Evolutionary conservation across 2,113 vertebrate species (phyloP), one percentile per base, ranked within the genome.

Genomic region (Sinocyclocheilus maitianheensis): DNA sequence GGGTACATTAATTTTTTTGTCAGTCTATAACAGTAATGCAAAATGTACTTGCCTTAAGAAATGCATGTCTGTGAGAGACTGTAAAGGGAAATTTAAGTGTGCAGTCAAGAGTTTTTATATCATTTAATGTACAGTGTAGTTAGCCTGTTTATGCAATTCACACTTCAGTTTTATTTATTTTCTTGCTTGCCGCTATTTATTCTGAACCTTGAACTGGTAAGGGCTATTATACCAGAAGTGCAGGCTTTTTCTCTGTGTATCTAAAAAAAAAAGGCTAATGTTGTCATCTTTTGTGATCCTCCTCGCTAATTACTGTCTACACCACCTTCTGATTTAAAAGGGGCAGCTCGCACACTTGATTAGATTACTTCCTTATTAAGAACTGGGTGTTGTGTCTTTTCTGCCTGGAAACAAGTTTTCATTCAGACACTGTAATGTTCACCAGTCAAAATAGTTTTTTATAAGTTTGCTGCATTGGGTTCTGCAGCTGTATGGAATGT

Each of bases 281-380:
- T 58, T 74, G 65, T 37, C 81, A 71, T 69, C 11, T 69, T 71
- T 53, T 65, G n/a, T 81, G 79, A 65, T n/a, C 62, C 37, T 46
- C 40, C 40, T 34, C 26, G 1, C 26, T 72, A 83, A 72, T 83
- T 67, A 81, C n/a, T 0, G 60, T 67, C 79, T 67, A 81, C n/a
- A 30, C n/a, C 62, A 46, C 62, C 60, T 48, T 13, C 14, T 81
- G 79, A 81, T 81, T 48, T 81, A 81, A 63, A 65, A 81, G 40
- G 37, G 60, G 60, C 6, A 43, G 60, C 4, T 48, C 60, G 65
- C 79, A 65, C 55, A 22, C 53, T 60, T 18, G 53, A 79, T 43
- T 79, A 43, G 20, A 79, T 40, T 62, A 40, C 20, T 60, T 79
- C 30, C 77, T 81, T 81, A n/a, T 62, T 80, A 65, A 43, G 34